Conservation (phyloP, 2,797 vertebrate genomes). For the Pristis pectinata region DNA sequence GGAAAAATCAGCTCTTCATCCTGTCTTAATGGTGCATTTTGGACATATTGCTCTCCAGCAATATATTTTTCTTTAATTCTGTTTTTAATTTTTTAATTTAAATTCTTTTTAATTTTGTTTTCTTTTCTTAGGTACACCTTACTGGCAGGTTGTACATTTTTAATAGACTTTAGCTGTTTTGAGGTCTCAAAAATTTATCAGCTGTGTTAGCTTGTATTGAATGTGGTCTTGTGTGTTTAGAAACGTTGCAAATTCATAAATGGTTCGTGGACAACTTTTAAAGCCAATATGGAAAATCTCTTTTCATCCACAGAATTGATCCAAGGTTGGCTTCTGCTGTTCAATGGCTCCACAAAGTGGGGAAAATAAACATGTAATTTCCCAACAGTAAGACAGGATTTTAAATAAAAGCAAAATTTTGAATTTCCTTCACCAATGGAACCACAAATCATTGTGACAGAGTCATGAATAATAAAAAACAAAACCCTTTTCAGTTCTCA, state of each 20-base stretch:
- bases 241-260: slow-evolving; percentile 16
- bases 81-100: background rate
- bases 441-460: background rate
- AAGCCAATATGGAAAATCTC: background rate
- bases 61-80: background rate
- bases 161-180: background rate
- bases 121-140: background rate
- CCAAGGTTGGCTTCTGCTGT: background rate
- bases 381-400: background rate
- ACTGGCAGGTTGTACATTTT: background rate
- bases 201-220: background rate
- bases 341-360: background rate
- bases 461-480: background rate
- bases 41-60: background rate
- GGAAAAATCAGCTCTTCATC: background rate
- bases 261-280: background rate
- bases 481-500: background rate
- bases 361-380: background rate
- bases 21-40: background rate
- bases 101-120: background rate
- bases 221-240: background rate
- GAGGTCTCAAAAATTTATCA: background rate
- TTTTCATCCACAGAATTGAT: background rate
- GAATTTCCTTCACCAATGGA: background rate
- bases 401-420: background rate